A percentile compares a stretch with the other conserved stretches of the same genome.
Conservation (phyloP, 2,797 vertebrate genomes). For the Acipenser ruthenus region DNA sequence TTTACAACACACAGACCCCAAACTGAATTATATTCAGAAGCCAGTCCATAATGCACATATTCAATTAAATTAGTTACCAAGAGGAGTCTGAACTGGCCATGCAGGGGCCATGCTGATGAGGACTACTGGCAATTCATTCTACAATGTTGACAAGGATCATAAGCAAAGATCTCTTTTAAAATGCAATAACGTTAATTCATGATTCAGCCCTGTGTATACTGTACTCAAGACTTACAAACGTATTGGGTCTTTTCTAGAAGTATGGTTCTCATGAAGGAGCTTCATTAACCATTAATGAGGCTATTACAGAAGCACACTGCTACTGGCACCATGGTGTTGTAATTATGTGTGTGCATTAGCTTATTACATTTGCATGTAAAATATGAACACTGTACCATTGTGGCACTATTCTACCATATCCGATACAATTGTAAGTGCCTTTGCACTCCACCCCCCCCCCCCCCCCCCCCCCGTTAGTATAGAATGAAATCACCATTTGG, state of each 20-base stretch:
- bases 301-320: background rate
- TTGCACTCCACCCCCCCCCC: too few species aligned
- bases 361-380: too few species aligned
- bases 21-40: slow-evolving; percentile 5
- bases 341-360: too few species aligned
- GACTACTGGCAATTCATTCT: slow-evolving; percentile 11
- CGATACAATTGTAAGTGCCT: too few species aligned
- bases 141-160: slow-evolving; percentile 13
- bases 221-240: background rate
- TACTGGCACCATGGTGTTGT: too few species aligned
- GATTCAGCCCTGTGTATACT: background rate
- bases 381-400: too few species aligned
- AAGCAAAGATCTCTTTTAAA: slow-evolving; percentile 14
- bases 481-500: too few species aligned
- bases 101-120: slow-evolving; percentile 9
- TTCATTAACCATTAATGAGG: background rate
- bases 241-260: background rate
- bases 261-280: background rate
- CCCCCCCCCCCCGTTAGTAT: too few species aligned
- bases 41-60: slow-evolving; percentile 9
- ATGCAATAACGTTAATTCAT: slow-evolving; percentile 11
- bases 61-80: slow-evolving; percentile 18
- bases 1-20: slow-evolving; percentile 4
- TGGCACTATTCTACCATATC: too few species aligned
- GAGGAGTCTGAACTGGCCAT: slow-evolving; percentile 13